These are phyloP conservation scores for Coccyzus lansbergi DNA, from an alignment of 2,797 vertebrate species.

Conservation along the genomic window DNA sequence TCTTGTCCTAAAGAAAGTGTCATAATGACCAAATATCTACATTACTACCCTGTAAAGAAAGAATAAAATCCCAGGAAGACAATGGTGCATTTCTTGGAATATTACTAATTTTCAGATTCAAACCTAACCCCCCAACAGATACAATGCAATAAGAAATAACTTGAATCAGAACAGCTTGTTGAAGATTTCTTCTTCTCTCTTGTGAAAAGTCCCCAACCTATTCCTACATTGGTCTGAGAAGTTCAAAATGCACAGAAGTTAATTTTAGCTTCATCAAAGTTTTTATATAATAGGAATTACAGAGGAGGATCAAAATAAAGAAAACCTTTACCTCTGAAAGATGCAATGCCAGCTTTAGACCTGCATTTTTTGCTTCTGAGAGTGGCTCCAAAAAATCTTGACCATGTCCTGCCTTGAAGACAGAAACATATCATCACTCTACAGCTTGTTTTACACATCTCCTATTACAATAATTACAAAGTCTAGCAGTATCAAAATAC, in stretches of 20 bases:
- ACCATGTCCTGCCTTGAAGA: constrained; percentile 86
- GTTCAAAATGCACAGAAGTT: background rate
- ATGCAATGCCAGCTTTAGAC: constrained; percentile 92
- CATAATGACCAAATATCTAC: background rate
- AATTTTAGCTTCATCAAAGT: background rate
- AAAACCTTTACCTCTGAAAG: constrained; percentile 88
- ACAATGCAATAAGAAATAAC: background rate
- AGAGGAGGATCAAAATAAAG: background rate
- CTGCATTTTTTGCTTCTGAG: constrained; percentile 87
- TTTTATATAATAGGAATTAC: background rate
- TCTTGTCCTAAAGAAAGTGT: background rate
- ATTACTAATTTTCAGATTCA: background rate
- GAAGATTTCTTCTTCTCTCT: background rate
- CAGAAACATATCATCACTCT: background rate
- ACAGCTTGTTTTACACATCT: background rate
- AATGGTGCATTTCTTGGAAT: background rate
- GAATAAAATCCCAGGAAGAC: background rate
- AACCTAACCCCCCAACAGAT: background rate
- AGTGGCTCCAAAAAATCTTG: constrained; percentile 89
- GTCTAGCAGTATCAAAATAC: background rate
- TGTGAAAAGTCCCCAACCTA: background rate
- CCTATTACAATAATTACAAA: background rate
- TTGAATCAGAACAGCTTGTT: background rate
- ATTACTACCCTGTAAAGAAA: background rate
- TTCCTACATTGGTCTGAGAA: background rate